Base-by-base conservation (phyloP, 1,140 invertebrate species). In the Halyomorpha halys region DNA sequence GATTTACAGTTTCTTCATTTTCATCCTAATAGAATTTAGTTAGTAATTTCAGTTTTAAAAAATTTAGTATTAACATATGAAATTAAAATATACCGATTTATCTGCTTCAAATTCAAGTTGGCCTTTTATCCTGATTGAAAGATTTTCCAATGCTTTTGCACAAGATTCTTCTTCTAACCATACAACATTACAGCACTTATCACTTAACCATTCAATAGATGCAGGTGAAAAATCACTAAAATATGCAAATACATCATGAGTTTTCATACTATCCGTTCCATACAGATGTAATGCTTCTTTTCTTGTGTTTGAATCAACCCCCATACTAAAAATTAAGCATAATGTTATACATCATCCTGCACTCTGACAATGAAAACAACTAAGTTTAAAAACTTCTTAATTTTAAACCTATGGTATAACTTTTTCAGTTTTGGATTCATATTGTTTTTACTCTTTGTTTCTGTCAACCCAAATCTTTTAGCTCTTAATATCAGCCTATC, bases 181-280 rank as follows among this genome's bases (percentile, higher is more conserved):
- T 6, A 89, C 80, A 39, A 90, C 78, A 77, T 90, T 91, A 74
- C 88, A 91, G 65, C 86, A 86, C 62, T 78, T 74, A 73, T 89
- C 83, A 79, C 87, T 86, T 63, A 91, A 83, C 87, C 87, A 90
- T 75, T 92, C 89, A 47, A 91, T 79, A 2, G 81, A 80, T 6
- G 81, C 76, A 44, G 89, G 87, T 62, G 80, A 80, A 76, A 85
- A 89, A 67, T 85, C 81, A 72, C 81, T 76, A 70, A 91, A 87
- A 74, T 90, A 91, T 68, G 82, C 80, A 71, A 91, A 86, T 27
- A 91, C 79, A 74, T 91, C 87, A 73, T 84, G 81, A 30, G 85
- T 87, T 67, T 77, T 85, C 78, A 91, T 83, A 16, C 87, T 81
- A 69, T 87, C 78, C 1, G 85, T 83, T 30, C 89, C 88, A 72